These are phyloP conservation scores for Psococerastis gibbosa DNA, from an alignment of 2,888 invertebrate genomes.

Conservation along the genomic window DNA sequence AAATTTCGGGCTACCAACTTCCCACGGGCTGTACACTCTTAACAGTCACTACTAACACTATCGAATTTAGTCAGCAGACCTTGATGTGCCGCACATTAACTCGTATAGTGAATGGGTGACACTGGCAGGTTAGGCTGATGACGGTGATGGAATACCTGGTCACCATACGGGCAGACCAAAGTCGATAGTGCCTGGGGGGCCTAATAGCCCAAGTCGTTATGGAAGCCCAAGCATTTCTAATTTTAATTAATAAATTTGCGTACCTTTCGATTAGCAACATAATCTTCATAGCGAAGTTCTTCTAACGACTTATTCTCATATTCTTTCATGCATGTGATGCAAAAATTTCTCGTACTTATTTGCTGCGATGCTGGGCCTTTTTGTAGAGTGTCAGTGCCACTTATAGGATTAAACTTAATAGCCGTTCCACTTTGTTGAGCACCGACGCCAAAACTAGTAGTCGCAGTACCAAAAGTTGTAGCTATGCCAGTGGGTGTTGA, in stretches of 20 bases:
- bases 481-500: conserved; percentile 31
- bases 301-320: conserved; percentile 90
- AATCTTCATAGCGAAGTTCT: conserved; percentile 87
- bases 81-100: too few species aligned
- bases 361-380: conserved; percentile 69
- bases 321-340: conserved; percentile 97
- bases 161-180: too few species aligned
- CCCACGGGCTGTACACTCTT: too few species aligned
- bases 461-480: conserved; percentile 26
- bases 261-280: conserved; percentile 75
- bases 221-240: too few species aligned
- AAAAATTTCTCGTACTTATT: conserved; percentile 86
- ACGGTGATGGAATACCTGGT: too few species aligned
- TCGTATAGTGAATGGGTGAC: too few species aligned
- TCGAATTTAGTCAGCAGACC: too few species aligned
- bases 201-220: too few species aligned
- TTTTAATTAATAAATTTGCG: conserved; percentile 23
- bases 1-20: too few species aligned
- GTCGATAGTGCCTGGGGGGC: too few species aligned
- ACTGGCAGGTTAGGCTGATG: too few species aligned
- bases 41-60: too few species aligned
- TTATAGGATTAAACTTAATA: conserved; percentile 69
- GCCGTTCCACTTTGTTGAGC: conserved; percentile 42
- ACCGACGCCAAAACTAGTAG: conserved; percentile 18
- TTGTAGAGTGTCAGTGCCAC: conserved; percentile 78